phyloP scores from a whole-genome alignment of 2,888 invertebrate genomes.

The Megalurothrips usitatus region DNA sequence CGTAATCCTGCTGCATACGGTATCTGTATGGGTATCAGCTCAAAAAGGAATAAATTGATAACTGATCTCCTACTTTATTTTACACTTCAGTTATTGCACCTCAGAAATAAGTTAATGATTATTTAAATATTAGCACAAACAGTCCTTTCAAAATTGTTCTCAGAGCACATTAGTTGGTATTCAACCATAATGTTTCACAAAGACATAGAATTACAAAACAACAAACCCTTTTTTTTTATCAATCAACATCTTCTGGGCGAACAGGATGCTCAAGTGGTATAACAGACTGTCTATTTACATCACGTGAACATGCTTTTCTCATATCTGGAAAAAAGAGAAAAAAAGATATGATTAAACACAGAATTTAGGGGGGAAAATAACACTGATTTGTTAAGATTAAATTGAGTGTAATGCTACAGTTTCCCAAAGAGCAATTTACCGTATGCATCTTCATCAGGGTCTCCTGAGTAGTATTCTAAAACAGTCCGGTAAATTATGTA shows the following conservation, averaged over 20 bases:
- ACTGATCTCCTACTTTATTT: no score
- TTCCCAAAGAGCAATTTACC: constrained; percentile 55
- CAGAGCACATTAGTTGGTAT: no score
- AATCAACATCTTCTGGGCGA: constrained; percentile 89
- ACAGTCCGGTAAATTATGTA: constrained; percentile 96
- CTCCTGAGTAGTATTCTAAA: constrained; percentile 95
- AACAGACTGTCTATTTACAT: constrained; percentile 85
- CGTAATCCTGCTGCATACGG: no score
- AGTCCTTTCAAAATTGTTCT: no score
- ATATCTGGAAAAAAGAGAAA: constrained; percentile 70
- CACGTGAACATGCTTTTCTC: constrained; percentile 94
- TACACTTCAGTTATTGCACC: no score
- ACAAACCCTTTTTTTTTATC: constrained; percentile 37
- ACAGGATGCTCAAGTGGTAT: constrained; percentile 93
- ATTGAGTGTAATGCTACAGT: neutral
- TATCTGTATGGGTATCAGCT: no score
- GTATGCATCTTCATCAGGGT: constrained; percentile 97
- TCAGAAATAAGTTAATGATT: no score
- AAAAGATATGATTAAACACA: constrained; percentile 30
- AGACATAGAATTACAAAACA: no score
- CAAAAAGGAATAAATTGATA: no score
- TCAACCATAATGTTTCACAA: no score
- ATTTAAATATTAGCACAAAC: no score
- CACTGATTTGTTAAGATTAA: neutral
- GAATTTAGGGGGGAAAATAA: constrained; percentile 23